Evolutionary conservation across 1,140 invertebrate species (phyloP).

Genomic region (Dreissena polymorpha): DNA sequence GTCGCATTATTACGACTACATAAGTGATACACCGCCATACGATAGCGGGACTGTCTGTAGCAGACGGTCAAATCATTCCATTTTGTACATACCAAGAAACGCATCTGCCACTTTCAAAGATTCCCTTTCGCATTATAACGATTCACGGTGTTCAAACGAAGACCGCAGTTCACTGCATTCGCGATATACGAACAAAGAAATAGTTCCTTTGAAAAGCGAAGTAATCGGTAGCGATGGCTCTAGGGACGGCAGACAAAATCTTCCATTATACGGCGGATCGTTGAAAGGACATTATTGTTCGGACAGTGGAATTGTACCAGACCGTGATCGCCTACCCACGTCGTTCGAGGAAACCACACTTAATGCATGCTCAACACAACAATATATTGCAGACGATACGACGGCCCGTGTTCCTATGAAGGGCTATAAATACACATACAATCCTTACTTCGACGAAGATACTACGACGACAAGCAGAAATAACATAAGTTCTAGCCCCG

Average conservation of each 20-base stretch:
- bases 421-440: constrained; percentile 53
- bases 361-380: constrained; percentile 15
- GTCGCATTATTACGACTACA: constrained; percentile 56
- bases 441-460: constrained; percentile 47
- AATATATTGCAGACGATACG: constrained; percentile 10
- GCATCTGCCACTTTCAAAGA: constrained; percentile 47
- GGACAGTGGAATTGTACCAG: background rate
- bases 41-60: constrained; percentile 26
- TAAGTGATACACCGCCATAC: constrained; percentile 48
- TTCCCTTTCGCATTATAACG: constrained; percentile 17
- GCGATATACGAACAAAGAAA: constrained; percentile 37
- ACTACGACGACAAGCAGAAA: constrained; percentile 22
- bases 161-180: constrained; percentile 33
- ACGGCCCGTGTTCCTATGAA: constrained; percentile 22
- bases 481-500: constrained; percentile 20
- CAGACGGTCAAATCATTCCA: constrained; percentile 50
- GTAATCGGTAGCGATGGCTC: background rate
- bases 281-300: constrained; percentile 15
- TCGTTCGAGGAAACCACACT: background rate
- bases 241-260: constrained; percentile 16
- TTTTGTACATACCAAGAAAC: constrained; percentile 44
- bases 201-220: constrained; percentile 42
- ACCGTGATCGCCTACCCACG: background rate
- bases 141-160: constrained; percentile 44
- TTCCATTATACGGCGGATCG: constrained; percentile 5